A percentile compares a stretch with the other conserved stretches of the same genome.
These are phyloP conservation scores for Pterocles burchelli DNA, from an alignment of 2,113 vertebrate genomes.

Conservation along the genomic window DNA sequence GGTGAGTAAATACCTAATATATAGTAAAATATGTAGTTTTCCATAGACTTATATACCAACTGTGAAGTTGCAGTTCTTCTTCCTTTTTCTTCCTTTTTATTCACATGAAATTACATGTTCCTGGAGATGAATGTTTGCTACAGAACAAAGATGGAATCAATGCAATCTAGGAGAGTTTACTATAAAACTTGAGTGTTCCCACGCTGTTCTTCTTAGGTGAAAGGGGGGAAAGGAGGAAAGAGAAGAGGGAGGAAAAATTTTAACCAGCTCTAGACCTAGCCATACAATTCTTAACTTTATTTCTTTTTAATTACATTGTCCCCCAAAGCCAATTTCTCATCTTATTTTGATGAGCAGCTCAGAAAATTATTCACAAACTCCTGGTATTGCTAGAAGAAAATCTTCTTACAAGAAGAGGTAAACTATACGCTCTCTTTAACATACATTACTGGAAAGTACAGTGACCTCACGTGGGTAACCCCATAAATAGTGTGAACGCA, in stretches of 20 bases:
- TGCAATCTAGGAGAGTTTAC: not conserved
- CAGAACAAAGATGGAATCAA: not conserved
- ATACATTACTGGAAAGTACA: not conserved
- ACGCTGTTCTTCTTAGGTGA: not conserved
- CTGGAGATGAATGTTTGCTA: not conserved
- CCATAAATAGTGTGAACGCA: not conserved
- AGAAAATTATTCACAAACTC: not conserved
- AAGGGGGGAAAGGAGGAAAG: not conserved
- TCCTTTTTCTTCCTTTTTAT: not conserved
- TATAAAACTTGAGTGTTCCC: not conserved
- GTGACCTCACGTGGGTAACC: not conserved
- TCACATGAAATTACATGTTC: not conserved
- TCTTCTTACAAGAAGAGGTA: not conserved
- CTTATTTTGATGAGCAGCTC: not conserved
- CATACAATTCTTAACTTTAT: not conserved
- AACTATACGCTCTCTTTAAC: not conserved
- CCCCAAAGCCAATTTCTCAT: not conserved
- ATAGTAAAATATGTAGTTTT: not conserved
- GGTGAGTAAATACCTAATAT: not conserved
- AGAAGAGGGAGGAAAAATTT: rapidly evolving
- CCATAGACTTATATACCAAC: not conserved
- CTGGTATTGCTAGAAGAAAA: not conserved
- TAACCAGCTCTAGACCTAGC: not conserved
- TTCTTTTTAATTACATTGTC: not conserved
- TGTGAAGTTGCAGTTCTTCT: not conserved